Conservation (phyloP, 2,113 vertebrate species). For the Cinclus mexicanus region DNA sequence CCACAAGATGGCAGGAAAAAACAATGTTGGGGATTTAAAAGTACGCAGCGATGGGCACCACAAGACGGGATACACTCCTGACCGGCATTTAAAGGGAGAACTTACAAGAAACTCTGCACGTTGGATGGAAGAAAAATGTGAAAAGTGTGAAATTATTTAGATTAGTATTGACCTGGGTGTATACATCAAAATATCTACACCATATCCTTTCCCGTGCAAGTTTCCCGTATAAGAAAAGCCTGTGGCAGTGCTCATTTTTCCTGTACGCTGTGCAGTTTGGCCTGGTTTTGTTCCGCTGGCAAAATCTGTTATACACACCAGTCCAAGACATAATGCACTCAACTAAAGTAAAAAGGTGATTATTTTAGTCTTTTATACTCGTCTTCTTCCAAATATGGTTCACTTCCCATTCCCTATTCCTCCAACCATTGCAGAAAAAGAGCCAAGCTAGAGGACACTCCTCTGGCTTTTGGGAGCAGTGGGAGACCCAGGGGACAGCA, state of each 20-base stretch:
- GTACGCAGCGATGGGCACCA: background rate
- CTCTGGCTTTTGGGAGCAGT: background rate
- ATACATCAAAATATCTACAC: background rate
- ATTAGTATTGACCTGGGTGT: background rate
- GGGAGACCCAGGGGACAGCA: background rate
- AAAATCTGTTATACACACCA: background rate
- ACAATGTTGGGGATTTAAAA: background rate
- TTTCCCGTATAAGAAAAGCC: background rate
- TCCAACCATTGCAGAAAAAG: background rate
- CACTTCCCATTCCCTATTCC: background rate
- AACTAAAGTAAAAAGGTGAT: background rate
- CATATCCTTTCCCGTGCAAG: background rate
- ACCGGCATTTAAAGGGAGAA: background rate
- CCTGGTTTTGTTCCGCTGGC: background rate
- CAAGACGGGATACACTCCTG: background rate
- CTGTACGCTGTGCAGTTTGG: background rate
- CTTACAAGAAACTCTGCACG: background rate
- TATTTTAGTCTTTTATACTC: background rate
- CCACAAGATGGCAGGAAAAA: conserved; percentile 66
- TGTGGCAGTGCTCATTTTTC: background rate
- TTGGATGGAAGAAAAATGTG: background rate
- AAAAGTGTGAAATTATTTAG: background rate
- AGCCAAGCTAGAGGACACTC: background rate
- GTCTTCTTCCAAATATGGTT: background rate
- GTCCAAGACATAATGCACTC: background rate